Base-by-base conservation (phyloP, 2,888 invertebrate species). In the Lysandra coridon region DNA sequence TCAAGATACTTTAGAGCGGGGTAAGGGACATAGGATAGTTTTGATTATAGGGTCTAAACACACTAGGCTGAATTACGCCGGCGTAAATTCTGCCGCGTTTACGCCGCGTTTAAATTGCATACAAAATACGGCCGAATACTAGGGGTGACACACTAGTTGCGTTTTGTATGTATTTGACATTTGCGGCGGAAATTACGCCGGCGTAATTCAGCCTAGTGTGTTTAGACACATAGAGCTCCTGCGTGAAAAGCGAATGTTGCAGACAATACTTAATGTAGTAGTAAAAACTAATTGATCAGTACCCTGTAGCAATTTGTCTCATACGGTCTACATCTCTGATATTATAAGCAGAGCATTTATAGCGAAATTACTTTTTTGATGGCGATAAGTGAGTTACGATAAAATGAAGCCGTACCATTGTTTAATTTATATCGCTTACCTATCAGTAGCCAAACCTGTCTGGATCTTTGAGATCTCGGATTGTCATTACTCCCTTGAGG, bases 351-450 rank as follows among this genome's bases (percentile, higher is more conserved):
- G 33, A 69, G 33, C 69, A 69, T 69, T 5, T n/a, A n/a, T n/a
- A 69, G 5, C 14, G 17, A 69, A 33, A 69, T 37, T 1, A 69
- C 33, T 69, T 69, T 69, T 69, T 69, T 69, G 69, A 69, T 69
- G 33, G 5, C 69, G 69, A 69, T 69, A 69, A 69, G 69, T 69
- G 33, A 14, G 33, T 69, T 14, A 37, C 69, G 69, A 69, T 69
- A 69, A 33, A 69, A 69, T 30, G 30, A 30, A 64, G 12, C 30
- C 64, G 12, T 12, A 33, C 69, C 14, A 69, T 69, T 69, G 69
- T 69, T 33, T 69, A 69, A 33, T 30, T 7, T 33, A 5, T 69
- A 69, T 69, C 33, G 69, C 14, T 33, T 23, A 62, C 33, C 33
- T 33, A 33, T 69, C 69, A 14, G 69, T 37, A 69, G 69, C 14